Evolutionary conservation across 2,888 invertebrate species (phyloP), one percentile per base, ranked within the genome.

Genomic region (Deroplatys truncata): DNA sequence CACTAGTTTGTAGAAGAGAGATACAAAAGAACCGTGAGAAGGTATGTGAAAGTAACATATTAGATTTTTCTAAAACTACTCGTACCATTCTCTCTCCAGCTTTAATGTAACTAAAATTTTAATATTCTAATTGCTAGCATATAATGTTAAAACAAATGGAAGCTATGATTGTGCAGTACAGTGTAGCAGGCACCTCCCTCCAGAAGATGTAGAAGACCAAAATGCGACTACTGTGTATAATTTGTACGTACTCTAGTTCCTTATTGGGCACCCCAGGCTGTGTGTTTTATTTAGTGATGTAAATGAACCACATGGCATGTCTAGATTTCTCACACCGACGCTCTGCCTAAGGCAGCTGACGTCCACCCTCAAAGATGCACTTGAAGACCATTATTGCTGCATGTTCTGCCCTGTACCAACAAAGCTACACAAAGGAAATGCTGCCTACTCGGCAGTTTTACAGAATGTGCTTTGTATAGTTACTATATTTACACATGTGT

Each of bases 221-320:
- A 72, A 20, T 25, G 56, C 16, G 56, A 25, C 56, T 72, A 20
- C 56, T 72, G 82, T 87, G 87, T 87, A 87, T 87, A 87, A 87
- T 87, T 87, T 87, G 87, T 35, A 87, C 35, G 87, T 28, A 25
- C 87, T 82, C 82, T 82, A 82, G 31, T n/a, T 87, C 87, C 87
- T 87, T 84, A 84, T 84, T 29, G 84, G 16, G 25, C 29, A 28
- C 87, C n/a, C 83, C 28, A 10, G 43, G 87, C 87, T 87, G 83
- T 87, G 83, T 87, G 87, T 87, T 87, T 87, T 87, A 87, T 87
- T 87, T 87, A 87, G 87, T 83, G 35, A 87, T 87, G 87, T 87
- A 87, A 87, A 87, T 87, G 82, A 87, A 82, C 87, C 87, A 87
- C 87, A 87, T 87, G 87, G 82, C 56, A 72, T 16, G 25, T 72